A percentile compares a stretch with the other conserved stretches of the same genome.
Evolutionary conservation across 2,113 vertebrate genomes (phyloP).

Genomic region (Donacobius atricapilla): DNA sequence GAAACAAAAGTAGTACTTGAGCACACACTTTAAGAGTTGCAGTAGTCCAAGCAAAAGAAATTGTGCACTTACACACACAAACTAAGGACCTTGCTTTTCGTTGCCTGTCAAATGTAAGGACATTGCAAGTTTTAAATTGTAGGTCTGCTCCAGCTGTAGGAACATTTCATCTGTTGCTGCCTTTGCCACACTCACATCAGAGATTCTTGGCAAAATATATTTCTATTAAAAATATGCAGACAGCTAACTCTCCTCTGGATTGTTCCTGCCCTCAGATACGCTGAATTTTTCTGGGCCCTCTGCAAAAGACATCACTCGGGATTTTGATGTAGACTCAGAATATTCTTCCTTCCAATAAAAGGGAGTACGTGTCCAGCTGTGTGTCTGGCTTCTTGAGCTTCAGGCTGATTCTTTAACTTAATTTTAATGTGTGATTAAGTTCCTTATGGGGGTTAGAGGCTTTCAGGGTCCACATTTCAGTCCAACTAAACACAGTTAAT

Average conservation of each 20-base stretch:
- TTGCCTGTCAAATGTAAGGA: not conserved
- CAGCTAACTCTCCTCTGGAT: not conserved
- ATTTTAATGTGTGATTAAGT: not conserved
- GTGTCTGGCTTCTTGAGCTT: not conserved
- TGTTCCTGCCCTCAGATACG: not conserved
- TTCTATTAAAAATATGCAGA: not conserved
- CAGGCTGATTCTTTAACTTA: not conserved
- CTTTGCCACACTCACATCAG: not conserved
- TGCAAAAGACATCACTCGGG: not conserved
- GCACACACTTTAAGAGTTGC: not conserved
- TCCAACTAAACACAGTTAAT: not conserved
- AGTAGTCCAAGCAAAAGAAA: not conserved
- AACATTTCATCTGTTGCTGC: not conserved
- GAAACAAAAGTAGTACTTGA: not conserved
- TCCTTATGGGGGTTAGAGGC: not conserved
- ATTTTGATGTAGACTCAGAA: not conserved
- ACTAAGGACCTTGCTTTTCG: not conserved
- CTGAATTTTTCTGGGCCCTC: not conserved
- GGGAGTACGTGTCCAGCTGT: not conserved
- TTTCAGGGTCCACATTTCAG: not conserved
- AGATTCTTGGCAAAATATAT: not conserved
- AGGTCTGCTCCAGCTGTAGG: not conserved
- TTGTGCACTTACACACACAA: not conserved
- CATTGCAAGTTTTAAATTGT: not conserved
- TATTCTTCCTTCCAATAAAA: not conserved